Conservation (phyloP, 2,113 vertebrate species). For the Sturnus vulgaris region DNA sequence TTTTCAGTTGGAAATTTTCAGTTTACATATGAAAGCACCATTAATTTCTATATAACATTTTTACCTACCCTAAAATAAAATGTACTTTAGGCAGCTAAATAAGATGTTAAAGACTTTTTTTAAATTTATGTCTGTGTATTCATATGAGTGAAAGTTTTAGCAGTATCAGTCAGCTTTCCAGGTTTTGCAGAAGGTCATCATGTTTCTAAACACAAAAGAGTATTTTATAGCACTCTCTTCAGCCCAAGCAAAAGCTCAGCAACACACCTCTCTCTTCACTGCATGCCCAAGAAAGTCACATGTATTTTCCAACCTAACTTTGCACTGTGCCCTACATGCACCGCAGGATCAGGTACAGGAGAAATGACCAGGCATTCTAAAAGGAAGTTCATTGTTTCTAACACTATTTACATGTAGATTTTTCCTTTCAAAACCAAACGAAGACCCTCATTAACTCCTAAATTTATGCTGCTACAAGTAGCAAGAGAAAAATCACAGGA, state of each 20-base stretch:
- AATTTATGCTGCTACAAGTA: background rate
- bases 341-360: background rate
- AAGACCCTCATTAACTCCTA: background rate
- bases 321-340: background rate
- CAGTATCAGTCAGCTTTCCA: background rate
- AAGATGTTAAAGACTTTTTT: background rate
- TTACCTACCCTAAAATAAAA: background rate
- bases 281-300: background rate
- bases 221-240: background rate
- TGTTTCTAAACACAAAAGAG: background rate
- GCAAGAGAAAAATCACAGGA: background rate
- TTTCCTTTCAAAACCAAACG: background rate
- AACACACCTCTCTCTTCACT: background rate
- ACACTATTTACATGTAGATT: background rate
- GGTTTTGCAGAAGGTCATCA: background rate
- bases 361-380: background rate
- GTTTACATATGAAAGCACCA: background rate
- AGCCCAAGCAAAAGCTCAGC: background rate
- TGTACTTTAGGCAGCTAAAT: background rate
- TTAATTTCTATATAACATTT: background rate
- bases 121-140: background rate
- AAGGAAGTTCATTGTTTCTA: background rate
- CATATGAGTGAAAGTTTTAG: background rate
- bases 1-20: background rate
- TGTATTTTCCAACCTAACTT: background rate